Evolutionary conservation across 2,113 vertebrate species (phyloP).

Genomic region (Triplophysa dalaica): DNA sequence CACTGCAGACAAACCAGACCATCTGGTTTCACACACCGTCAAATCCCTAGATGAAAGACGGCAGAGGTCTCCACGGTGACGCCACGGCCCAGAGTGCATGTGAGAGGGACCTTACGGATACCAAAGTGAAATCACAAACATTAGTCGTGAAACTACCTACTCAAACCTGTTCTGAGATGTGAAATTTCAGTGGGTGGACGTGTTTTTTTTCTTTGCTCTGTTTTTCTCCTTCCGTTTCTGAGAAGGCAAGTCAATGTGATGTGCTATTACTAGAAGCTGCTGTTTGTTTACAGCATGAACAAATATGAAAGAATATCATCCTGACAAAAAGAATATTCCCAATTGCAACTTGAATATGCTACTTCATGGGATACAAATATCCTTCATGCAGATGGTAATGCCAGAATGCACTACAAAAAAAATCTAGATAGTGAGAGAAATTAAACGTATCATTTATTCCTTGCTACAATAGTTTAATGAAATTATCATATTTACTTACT

Average conservation of each 20-base stretch:
- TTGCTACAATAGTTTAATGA: no score
- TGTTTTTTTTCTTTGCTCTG: not conserved
- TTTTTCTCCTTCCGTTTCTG: not conserved
- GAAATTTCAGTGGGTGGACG: conserved; percentile 9
- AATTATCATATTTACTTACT: no score
- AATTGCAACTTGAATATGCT: no score
- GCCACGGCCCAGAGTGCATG: conserved; percentile 44
- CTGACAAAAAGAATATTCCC: no score
- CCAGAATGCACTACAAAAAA: no score
- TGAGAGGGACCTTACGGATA: conserved; percentile 32
- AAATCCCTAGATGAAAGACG: conserved; percentile 64
- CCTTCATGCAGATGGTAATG: no score
- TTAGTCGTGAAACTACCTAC: conserved; percentile 2
- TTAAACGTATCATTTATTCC: no score
- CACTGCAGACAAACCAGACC: conserved; percentile 66
- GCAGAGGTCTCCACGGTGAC: conserved; percentile 52
- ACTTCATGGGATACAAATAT: no score
- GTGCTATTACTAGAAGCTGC: not conserved
- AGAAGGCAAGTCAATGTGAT: not conserved
- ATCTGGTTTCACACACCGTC: conserved; percentile 68
- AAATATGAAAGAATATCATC: no score
- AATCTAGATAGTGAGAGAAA: no score
- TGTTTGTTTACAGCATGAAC: not conserved
- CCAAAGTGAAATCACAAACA: not conserved
- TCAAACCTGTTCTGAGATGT: conserved; percentile 14